Conservation (phyloP, 2,113 vertebrate genomes). For the Cynocephalus volans region DNA sequence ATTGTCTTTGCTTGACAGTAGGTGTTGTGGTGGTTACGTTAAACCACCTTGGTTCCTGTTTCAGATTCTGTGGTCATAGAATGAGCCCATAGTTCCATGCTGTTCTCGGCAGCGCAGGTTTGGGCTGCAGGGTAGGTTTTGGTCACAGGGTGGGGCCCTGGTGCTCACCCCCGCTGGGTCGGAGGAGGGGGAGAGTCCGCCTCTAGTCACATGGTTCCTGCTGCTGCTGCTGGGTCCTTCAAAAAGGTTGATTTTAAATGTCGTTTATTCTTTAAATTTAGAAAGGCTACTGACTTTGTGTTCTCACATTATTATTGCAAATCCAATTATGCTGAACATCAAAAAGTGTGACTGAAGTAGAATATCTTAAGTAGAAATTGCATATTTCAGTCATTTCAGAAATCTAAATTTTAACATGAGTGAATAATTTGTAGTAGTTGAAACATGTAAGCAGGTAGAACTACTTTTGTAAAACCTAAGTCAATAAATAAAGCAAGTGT, state of each 20-base stretch:
- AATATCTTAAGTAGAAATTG: background rate
- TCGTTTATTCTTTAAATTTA: constrained; percentile 29
- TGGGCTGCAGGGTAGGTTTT: too few relatives aligned
- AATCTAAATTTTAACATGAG: background rate
- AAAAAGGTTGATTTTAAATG: background rate
- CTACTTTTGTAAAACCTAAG: background rate
- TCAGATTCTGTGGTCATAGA: too few relatives aligned
- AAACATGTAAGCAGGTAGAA: background rate
- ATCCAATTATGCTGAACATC: background rate
- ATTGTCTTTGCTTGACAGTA: too few relatives aligned
- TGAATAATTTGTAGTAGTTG: background rate
- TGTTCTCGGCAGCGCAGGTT: too few relatives aligned
- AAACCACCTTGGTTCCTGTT: too few relatives aligned
- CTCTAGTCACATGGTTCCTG: too few relatives aligned
- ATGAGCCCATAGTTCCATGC: too few relatives aligned
- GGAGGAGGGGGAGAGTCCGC: too few relatives aligned
- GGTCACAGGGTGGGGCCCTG: too few relatives aligned
- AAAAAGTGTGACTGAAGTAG: background rate
- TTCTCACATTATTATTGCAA: background rate
- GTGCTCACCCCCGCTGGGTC: too few relatives aligned
- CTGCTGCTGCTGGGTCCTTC: too few relatives aligned
- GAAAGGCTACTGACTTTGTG: background rate
- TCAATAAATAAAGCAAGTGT: background rate
- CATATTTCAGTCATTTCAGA: background rate
- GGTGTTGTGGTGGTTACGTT: too few relatives aligned